These are phyloP conservation scores for Macaca fascicularis DNA, from an alignment of 2,113 vertebrate species.

Conservation along the genomic window T2T-MFA8v1.1 NC_088381.1:48533001-48533500, in stretches of 20 bases:
- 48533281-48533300: not conserved
- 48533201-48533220: not conserved
- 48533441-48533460: conserved; percentile 16
- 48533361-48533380: not conserved
- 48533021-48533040: not conserved
- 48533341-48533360: not conserved
- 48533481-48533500: not conserved
- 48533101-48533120: not conserved
- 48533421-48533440: not conserved
- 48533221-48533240: not conserved
- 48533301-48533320: not conserved
- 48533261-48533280: too few species aligned
- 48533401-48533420: not conserved
- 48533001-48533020: not conserved
- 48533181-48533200: not conserved
- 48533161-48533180: not conserved
- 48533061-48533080: not conserved
- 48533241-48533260: not conserved
- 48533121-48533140: not conserved
- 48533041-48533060: not conserved
- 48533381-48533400: not conserved
- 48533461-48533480: not conserved
- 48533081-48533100: not conserved
- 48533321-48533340: not conserved
- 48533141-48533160: not conserved